These are phyloP conservation scores for Heliangelus exortis DNA, from an alignment of 2,797 vertebrate species.

Conservation along the genomic window DNA sequence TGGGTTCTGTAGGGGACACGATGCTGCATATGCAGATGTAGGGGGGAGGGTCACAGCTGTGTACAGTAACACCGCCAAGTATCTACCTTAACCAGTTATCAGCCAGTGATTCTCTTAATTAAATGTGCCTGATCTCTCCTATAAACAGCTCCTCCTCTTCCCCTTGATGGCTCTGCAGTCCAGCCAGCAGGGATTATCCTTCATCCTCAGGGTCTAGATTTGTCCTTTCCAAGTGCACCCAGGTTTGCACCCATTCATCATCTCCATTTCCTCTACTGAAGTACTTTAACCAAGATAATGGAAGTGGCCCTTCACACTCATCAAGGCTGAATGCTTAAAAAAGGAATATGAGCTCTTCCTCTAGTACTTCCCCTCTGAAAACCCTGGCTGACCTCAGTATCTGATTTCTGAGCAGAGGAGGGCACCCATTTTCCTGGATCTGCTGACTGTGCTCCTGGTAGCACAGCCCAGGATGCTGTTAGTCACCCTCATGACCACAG, in stretches of 20 bases:
- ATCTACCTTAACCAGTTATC: not conserved
- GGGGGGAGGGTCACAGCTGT: not conserved
- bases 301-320: not conserved
- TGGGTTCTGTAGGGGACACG: not conserved
- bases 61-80: not conserved
- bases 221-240: not conserved
- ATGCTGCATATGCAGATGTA: not conserved
- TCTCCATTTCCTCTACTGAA: not conserved
- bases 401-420: not conserved
- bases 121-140: not conserved
- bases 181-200: not conserved
- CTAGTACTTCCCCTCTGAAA: not conserved
- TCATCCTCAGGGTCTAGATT: not conserved
- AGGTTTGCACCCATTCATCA: not conserved
- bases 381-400: not conserved
- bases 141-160: not conserved
- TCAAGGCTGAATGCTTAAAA: not conserved
- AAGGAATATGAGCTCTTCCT: accelerated
- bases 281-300: not conserved
- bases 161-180: not conserved
- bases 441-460: not conserved
- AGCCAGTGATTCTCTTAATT: not conserved
- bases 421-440: not conserved
- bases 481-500: not conserved
- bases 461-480: too few relatives aligned